Conservation (phyloP, 2,113 vertebrate species). For the Romanogobio albipinnatus region DNA sequence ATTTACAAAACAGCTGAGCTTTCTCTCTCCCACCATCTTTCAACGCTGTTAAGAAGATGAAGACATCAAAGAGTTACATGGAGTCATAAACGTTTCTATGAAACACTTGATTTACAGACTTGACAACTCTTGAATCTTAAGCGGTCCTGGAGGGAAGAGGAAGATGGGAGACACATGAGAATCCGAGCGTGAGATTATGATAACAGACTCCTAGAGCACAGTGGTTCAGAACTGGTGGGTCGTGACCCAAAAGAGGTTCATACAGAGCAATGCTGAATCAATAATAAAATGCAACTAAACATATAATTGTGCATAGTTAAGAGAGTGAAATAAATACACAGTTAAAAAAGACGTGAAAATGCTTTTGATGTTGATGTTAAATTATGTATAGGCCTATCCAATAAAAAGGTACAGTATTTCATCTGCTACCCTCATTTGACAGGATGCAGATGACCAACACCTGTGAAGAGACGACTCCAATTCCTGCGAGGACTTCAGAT, state of each 20-base stretch:
- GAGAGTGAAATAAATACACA: no score
- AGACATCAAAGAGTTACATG: constrained; percentile 64
- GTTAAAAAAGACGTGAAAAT: no score
- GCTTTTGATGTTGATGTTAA: no score
- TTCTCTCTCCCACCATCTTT: constrained; percentile 54
- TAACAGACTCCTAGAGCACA: constrained; percentile 36
- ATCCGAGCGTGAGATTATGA: constrained; percentile 43
- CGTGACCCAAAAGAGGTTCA: neutral
- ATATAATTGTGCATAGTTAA: neutral
- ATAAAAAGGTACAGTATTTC: neutral
- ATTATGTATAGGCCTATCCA: neutral
- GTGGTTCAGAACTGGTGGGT: neutral
- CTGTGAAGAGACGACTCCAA: no score
- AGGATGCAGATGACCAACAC: neutral
- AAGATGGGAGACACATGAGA: neutral
- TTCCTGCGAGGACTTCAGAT: no score
- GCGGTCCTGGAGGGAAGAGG: constrained; percentile 13
- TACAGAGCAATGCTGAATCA: neutral
- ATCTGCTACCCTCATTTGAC: neutral
- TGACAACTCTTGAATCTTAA: constrained; percentile 50
- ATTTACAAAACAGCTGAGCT: constrained; percentile 63
- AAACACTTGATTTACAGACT: constrained; percentile 66
- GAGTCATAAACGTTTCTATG: constrained; percentile 61
- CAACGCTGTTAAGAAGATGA: constrained; percentile 48
- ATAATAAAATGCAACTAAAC: neutral